phyloP scores from a whole-genome alignment of 2,113 vertebrate genomes.

The Aldabrachelys gigantea region DNA sequence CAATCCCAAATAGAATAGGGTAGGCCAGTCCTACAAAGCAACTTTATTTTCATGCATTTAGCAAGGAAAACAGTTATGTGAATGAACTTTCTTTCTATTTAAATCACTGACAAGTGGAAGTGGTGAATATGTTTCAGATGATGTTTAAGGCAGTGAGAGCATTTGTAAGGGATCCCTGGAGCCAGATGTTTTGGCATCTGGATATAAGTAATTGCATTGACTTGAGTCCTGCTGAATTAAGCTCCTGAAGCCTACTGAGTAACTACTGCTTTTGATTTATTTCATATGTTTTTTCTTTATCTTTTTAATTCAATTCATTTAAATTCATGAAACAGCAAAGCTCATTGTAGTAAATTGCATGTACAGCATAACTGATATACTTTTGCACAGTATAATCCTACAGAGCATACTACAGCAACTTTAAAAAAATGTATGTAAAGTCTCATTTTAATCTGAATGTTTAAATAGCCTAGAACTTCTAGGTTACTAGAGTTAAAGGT shows the following conservation, averaged over 20 bases:
- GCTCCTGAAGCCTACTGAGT: background rate
- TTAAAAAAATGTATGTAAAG: background rate
- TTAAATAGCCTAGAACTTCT: background rate
- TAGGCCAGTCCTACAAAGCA: background rate
- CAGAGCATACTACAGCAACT: background rate
- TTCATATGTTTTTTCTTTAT: background rate
- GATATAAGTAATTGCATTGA: background rate
- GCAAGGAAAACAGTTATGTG: background rate
- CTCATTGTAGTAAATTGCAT: background rate
- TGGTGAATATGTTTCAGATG: background rate
- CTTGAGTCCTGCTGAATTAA: background rate
- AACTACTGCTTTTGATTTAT: background rate
- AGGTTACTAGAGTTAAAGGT: background rate
- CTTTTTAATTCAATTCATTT: background rate
- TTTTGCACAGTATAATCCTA: background rate
- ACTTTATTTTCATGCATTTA: background rate
- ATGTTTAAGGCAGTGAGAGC: background rate
- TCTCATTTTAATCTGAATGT: background rate
- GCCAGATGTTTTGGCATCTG: background rate
- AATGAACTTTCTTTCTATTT: background rate
- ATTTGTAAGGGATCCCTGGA: background rate
- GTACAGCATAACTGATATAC: background rate
- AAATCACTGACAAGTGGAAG: background rate
- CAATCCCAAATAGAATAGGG: background rate
- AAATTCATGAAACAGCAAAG: background rate